Percentiles rank a stretch among this genome's conserved stretches.
These are phyloP conservation scores for Harpagifer antarcticus DNA, from an alignment of 2,797 vertebrate species.

Conservation along the genomic window DNA sequence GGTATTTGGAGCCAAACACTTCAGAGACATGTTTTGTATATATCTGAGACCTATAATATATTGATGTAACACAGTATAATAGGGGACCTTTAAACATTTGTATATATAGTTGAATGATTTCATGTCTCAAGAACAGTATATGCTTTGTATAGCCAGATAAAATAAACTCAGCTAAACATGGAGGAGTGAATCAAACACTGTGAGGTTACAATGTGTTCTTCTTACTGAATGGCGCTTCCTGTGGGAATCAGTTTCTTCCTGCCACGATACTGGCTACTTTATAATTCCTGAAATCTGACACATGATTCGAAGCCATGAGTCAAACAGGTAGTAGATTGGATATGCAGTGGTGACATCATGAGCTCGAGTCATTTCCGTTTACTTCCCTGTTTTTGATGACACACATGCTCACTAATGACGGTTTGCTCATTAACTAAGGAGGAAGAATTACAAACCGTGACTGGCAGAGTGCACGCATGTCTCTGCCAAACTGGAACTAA, in stretches of 20 bases:
- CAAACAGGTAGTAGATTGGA: conserved; percentile 26
- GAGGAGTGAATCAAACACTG: background rate
- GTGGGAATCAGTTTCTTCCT: background rate
- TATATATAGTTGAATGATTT: conserved; percentile 11
- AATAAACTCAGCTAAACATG: background rate
- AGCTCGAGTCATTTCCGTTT: conserved; percentile 63
- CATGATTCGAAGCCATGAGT: conserved; percentile 33
- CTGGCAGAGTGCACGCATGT: conserved; percentile 5
- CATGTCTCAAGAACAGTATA: background rate
- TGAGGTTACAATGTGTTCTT: conserved; percentile 12
- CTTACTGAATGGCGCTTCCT: background rate
- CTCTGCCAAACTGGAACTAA: conserved; percentile 17
- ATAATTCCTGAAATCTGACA: conserved; percentile 15
- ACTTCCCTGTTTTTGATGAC: conserved; percentile 48
- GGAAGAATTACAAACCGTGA: conserved; percentile 19
- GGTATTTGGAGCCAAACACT: too few species aligned
- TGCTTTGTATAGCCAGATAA: background rate
- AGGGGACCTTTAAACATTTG: too few species aligned
- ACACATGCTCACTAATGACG: conserved; percentile 31
- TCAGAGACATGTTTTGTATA: too few species aligned
- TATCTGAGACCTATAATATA: too few species aligned
- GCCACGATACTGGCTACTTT: conserved; percentile 6
- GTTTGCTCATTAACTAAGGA: conserved; percentile 33
- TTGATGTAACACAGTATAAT: too few species aligned
- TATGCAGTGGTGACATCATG: conserved; percentile 36